Evolutionary conservation across 1,140 invertebrate genomes (phyloP).

Genomic region (Calliphora vicina): DNA sequence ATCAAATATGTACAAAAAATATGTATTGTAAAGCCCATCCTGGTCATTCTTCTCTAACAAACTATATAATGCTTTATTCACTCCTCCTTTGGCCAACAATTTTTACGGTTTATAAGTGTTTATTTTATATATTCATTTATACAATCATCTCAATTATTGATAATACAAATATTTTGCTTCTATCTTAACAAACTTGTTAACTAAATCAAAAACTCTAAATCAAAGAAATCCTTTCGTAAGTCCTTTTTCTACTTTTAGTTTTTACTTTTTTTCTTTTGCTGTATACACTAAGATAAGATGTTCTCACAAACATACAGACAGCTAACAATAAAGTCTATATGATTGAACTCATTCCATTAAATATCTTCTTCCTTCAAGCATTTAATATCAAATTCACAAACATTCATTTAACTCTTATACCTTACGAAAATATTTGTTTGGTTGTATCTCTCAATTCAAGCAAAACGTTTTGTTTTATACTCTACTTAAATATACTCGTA

Average conservation of each 20-base stretch:
- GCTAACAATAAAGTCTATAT: not conserved
- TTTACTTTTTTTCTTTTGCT: not conserved
- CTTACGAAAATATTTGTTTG: not conserved
- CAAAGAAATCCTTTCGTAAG: constrained; percentile 6
- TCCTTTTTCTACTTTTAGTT: not conserved
- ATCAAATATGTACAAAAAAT: too few species aligned
- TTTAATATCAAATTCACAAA: not conserved
- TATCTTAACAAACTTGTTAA: not conserved
- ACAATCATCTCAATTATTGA: constrained; percentile 6
- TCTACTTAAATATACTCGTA: too few species aligned
- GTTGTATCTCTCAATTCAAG: not conserved
- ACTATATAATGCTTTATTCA: too few species aligned
- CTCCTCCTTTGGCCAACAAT: too few species aligned
- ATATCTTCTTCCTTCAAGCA: not conserved
- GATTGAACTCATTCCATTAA: not conserved
- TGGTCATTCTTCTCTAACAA: too few species aligned
- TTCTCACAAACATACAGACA: not conserved
- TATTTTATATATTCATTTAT: not conserved
- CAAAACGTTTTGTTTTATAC: not conserved
- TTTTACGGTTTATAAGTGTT: too few species aligned
- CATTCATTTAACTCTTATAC: not conserved
- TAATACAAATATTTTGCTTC: not conserved
- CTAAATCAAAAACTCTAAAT: not conserved
- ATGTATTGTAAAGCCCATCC: too few species aligned
- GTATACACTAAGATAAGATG: not conserved